Percentiles rank a stretch among this genome's conserved stretches.
phyloP scores from a whole-genome alignment of 2,888 invertebrate genomes.

The Phengaris arion region DNA sequence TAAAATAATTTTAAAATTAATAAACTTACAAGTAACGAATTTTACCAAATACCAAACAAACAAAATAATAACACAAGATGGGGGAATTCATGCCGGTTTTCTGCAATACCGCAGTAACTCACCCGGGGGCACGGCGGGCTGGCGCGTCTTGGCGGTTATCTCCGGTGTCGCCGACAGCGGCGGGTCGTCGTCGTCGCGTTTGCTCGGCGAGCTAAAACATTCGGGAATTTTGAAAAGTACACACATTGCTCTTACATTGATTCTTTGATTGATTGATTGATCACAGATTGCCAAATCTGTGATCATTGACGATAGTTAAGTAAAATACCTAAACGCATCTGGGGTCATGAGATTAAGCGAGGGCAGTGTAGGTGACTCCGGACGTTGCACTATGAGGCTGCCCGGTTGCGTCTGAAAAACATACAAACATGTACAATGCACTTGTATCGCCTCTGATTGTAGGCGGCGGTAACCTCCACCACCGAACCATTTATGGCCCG shows the following conservation, averaged over 20 bases:
- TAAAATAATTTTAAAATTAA: background rate
- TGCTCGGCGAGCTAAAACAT: constrained; percentile 63
- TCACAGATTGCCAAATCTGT: too few relatives aligned
- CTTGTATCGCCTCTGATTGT: too few relatives aligned
- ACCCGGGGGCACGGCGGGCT: constrained; percentile 42
- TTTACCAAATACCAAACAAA: background rate
- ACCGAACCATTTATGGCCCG: too few relatives aligned
- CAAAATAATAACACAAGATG: too few relatives aligned
- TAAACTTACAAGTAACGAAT: background rate
- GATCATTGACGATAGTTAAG: too few relatives aligned
- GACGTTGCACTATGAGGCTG: constrained; percentile 57
- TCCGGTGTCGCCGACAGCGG: constrained; percentile 66
- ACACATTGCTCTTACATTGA: too few relatives aligned
- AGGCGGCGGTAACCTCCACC: too few relatives aligned
- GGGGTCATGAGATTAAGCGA: constrained; percentile 90
- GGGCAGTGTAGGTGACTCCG: constrained; percentile 63
- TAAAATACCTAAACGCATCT: constrained; percentile 84
- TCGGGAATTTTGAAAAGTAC: too few relatives aligned
- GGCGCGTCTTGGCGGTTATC: constrained; percentile 46
- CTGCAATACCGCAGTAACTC: background rate
- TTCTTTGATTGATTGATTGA: too few relatives aligned
- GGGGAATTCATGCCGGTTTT: background rate
- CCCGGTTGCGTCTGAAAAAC: constrained; percentile 59
- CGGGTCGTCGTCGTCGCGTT: constrained; percentile 71
- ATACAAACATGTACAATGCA: background rate